Conservation (phyloP, 2,113 vertebrate genomes). For the Bos indicus region DNA sequence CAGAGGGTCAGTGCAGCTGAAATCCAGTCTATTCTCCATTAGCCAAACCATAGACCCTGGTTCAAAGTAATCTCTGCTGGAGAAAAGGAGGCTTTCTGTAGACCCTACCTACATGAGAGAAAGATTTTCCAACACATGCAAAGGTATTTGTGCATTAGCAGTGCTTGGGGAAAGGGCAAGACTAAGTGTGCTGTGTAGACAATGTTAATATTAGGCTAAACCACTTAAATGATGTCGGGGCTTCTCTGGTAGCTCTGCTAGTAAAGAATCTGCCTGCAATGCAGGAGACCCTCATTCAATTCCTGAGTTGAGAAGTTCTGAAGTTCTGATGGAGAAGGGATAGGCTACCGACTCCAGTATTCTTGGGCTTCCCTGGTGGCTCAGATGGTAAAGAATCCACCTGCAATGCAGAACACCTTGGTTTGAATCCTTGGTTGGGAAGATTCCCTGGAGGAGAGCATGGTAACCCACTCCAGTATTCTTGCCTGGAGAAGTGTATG, state of each 20-base stretch:
- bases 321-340: neutral
- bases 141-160: neutral
- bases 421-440: neutral
- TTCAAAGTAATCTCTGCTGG: neutral
- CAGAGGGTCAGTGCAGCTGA: neutral
- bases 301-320: neutral
- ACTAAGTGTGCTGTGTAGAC: rapidly evolving
- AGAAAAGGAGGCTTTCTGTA: neutral
- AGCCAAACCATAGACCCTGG: neutral
- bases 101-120: neutral
- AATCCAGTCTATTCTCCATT: neutral
- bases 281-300: neutral
- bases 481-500: neutral
- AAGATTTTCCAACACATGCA: neutral
- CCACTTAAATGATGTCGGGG: neutral
- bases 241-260: neutral
- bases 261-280: neutral
- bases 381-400: neutral
- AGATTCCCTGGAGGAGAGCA: too few relatives aligned
- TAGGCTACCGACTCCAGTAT: neutral
- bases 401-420: neutral
- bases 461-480: neutral
- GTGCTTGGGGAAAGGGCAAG: neutral
- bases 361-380: neutral
- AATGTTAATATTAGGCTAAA: neutral